These are phyloP conservation scores for Anastrepha obliqua DNA, from an alignment of 1,140 invertebrate genomes.

Conservation along the genomic window DNA sequence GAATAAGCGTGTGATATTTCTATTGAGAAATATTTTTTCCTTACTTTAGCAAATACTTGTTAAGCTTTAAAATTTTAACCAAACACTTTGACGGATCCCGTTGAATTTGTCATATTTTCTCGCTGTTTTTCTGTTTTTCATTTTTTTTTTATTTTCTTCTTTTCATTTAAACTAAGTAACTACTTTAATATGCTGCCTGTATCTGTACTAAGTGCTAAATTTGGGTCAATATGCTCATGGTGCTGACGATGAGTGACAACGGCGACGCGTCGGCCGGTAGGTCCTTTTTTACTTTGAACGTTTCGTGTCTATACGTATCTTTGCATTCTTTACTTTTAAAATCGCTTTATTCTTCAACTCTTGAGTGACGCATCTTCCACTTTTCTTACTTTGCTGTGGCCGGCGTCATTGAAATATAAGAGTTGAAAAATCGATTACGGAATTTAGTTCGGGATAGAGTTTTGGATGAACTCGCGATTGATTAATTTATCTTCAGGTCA, in stretches of 20 bases:
- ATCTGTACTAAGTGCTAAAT: conserved; percentile 8
- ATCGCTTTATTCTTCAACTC: neutral
- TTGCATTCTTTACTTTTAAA: neutral
- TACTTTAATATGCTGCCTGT: conserved; percentile 24
- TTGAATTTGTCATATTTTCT: neutral
- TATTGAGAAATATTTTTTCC: conserved; percentile 11
- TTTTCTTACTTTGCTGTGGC: neutral
- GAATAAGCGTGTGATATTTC: conserved; percentile 19
- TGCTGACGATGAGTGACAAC: neutral
- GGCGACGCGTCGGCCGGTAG: neutral
- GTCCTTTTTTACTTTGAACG: neutral
- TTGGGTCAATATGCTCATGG: neutral
- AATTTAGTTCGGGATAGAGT: neutral
- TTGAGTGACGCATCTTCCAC: neutral
- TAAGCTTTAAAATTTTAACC: conserved; percentile 30
- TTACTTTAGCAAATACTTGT: conserved; percentile 15
- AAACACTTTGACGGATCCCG: conserved; percentile 18
- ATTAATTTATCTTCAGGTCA: conserved; percentile 28
- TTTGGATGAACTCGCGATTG: neutral
- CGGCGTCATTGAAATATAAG: neutral
- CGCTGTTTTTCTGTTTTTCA: neutral
- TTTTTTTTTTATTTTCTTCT: neutral
- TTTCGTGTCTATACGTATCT: neutral
- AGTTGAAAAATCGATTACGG: neutral
- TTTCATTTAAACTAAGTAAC: conserved; percentile 26